Evolutionary conservation across 2,113 vertebrate species (phyloP).

Genomic region (Neopipo cinnamomea): DNA sequence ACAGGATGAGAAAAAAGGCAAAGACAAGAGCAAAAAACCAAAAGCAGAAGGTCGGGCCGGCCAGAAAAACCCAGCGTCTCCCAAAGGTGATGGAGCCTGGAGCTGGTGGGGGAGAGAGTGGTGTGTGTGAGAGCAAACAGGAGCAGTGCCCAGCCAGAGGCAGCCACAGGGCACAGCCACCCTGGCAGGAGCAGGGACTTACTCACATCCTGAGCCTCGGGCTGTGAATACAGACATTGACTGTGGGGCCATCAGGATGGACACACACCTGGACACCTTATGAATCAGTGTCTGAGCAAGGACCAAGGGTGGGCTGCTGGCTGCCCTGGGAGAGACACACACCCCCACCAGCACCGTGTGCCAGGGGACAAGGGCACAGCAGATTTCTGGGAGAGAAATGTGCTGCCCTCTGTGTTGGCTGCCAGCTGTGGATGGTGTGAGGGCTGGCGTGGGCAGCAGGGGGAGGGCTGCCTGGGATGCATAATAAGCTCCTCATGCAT

Average conservation of each 20-base stretch:
- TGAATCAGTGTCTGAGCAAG: neutral
- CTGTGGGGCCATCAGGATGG: neutral
- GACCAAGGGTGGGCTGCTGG: neutral
- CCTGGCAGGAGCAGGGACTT: neutral
- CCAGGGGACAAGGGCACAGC: neutral
- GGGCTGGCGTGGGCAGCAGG: neutral
- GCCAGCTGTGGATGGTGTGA: neutral
- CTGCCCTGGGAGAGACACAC: neutral
- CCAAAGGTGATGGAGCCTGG: conserved; percentile 59
- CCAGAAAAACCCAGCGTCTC: neutral
- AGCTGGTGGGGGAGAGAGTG: neutral
- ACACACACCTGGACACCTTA: neutral
- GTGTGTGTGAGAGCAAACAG: neutral
- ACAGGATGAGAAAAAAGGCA: conserved; percentile 69
- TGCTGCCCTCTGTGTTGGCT: neutral
- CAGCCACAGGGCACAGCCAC: neutral
- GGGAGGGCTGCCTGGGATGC: neutral
- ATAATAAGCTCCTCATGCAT: neutral
- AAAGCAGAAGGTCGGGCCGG: neutral
- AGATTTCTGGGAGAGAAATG: neutral
- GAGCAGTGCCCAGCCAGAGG: neutral
- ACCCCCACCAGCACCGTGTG: neutral
- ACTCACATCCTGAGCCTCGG: neutral
- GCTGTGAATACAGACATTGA: neutral
- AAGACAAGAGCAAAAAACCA: conserved; percentile 64